These are phyloP conservation scores for Mesocentrotus franciscanus DNA, from an alignment of 53 echinoderm and acorn worm species.

Conservation along the genomic window DNA sequence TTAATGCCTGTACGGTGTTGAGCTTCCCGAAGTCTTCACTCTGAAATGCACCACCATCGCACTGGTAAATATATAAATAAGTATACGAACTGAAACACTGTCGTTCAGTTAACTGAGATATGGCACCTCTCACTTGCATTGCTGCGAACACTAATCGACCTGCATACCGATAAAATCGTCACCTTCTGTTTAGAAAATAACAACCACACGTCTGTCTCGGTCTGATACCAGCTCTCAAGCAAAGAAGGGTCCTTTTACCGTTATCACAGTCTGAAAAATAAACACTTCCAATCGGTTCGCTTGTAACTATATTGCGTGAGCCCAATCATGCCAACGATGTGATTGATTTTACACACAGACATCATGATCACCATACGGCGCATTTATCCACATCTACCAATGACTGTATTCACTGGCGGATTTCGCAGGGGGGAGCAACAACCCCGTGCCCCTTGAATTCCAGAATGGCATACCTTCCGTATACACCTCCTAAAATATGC, in stretches of 20 bases:
- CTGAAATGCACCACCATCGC: background rate
- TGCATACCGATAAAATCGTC: slow-evolving; percentile 9
- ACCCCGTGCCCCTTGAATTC: background rate
- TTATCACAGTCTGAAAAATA: slow-evolving; percentile 24
- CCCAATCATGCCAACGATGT: background rate
- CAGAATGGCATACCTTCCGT: too few relatives aligned
- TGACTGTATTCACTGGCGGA: background rate
- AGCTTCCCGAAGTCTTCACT: background rate
- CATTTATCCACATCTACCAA: background rate
- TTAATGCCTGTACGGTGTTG: background rate
- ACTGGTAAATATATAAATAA: background rate
- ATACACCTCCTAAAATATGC: too few relatives aligned
- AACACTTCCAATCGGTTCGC: slow-evolving; percentile 13
- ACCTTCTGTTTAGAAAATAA: slow-evolving; percentile 16
- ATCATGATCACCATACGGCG: background rate
- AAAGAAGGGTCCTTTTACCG: background rate
- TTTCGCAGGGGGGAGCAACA: background rate
- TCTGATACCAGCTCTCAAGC: background rate
- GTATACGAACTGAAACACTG: background rate
- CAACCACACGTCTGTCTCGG: background rate
- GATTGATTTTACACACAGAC: background rate
- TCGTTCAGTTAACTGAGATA: background rate
- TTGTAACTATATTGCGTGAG: background rate
- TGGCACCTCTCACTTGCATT: background rate
- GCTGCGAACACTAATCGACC: background rate